Base-by-base conservation (phyloP, 2,797 vertebrate species). In the Amphiprion clarkii region DNA sequence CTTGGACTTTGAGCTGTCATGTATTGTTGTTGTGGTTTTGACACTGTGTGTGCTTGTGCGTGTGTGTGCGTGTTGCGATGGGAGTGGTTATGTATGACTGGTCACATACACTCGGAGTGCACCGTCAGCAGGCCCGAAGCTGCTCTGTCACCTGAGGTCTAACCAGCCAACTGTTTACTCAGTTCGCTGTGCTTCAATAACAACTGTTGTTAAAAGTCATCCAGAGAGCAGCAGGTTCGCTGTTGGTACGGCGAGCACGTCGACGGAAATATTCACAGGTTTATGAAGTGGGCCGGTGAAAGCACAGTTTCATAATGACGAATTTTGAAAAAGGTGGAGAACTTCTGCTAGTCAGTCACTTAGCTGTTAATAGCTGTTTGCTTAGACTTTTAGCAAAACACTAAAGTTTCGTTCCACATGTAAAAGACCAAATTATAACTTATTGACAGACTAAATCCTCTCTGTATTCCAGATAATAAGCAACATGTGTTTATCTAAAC, bases 1-100 rank as follows among this genome's bases (percentile, higher is more conserved):
- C n/a, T 19, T 80, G 89, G 86, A 93, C 91, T 93, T 91, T 91
- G 90, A 84, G 71, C 87, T 79, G 60, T 65, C 74, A 67, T 87
- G 79, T 72, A 85, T 78, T 76, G 57, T 81, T 87, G 79, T 87
- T 85, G 90, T 87, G 81, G 74, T 87, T 90, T 83, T 82, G 78
- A 72, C 70, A 29, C 17, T 2, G 46, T 63, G 72, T 71, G 74
- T 75, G 63, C 31, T 58, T 33, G 69, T 17, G 69, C 67, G 63
- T 76, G 65, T 76, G 77, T 46, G 66, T 81, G 78, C 69, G 67
- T 62, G 72, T 19, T 46, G 74, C 49, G 6, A 48, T 66, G 76
- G 75, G 79, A 55, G 81, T 78, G 84, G 73, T 76, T 79, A 76
- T 79, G 85, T 86, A 72, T 88, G 87, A 87, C 83, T 82, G 77